phyloP scores from a whole-genome alignment of 2,797 vertebrate genomes.

The Labeo calbasu region DNA sequence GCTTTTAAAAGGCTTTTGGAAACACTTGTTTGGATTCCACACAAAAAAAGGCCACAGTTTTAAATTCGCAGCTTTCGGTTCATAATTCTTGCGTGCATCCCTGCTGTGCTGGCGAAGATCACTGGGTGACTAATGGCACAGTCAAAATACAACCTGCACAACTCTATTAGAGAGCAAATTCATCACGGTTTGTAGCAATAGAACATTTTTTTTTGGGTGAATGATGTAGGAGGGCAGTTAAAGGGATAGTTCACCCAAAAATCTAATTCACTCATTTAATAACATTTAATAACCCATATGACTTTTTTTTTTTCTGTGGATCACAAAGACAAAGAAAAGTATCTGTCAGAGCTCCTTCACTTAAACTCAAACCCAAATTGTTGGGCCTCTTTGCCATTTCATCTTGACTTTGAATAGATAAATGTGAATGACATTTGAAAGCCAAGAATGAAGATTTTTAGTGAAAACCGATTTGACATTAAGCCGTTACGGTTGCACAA shows the following conservation, averaged over 20 bases:
- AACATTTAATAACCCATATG: background rate
- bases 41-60: constrained; percentile 49
- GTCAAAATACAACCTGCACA: constrained; percentile 46
- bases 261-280: background rate
- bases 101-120: constrained; percentile 40
- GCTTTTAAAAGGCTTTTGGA: constrained; percentile 50
- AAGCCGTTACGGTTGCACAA: background rate
- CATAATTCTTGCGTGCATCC: constrained; percentile 50
- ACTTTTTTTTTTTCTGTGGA: background rate
- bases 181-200: constrained; percentile 10
- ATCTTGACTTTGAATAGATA: background rate
- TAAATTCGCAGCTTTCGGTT: constrained; percentile 52
- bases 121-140: constrained; percentile 30
- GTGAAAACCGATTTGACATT: background rate
- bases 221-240: constrained; percentile 10
- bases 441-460: background rate
- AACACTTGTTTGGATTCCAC: constrained; percentile 63
- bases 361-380: background rate
- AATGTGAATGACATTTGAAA: constrained; percentile 13
- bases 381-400: constrained; percentile 10
- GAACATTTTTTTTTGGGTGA: constrained; percentile 22
- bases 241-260: background rate
- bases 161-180: constrained; percentile 36
- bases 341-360: background rate
- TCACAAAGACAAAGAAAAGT: background rate